Evolutionary conservation across 1,140 invertebrate genomes (phyloP), one percentile per base, ranked within the genome.

Genomic region (Drosophila prosaltans): DNA sequence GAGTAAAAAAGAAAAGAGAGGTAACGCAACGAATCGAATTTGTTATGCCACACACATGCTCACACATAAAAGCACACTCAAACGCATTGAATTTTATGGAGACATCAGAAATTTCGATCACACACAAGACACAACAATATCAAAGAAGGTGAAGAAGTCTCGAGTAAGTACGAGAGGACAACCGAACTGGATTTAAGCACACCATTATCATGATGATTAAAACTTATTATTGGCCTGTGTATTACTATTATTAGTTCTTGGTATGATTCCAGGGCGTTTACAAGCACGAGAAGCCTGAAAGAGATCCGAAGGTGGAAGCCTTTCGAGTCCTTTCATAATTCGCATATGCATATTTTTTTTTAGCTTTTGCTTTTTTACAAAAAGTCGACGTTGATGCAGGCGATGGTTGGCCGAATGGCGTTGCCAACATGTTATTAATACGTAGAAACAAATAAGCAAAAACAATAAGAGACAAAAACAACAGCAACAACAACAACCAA

Each of bases 371-470:
- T 16, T 8, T 9, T 9, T 24, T 24, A 11, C 10, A 32, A 7
- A 61, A 9, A 21, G 16, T 41, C 58, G 11, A 30, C 57, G 8
- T 41, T 45, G 54, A 69, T 88, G 79, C 83, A 83, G 80, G 73
- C 83, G 78, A 71, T 84, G 71, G 75, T 26, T 9, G 51, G 51
- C 10, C 64, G 69, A 72, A 67, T 72, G 69, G 69, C 55, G 57
- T 7, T 79, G 45, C 79, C 72, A 88, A 88, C 83, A 89, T 88
- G 83, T 88, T 88, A 88, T 88, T 88, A 88, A 88, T 88, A 89
- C 83, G 83, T 88, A 88, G 83, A 88, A 88, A 88, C 83, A 89
- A 88, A 88, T 88, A 88, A 88, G 83, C 83, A 88, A 88, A 88
- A 88, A 88, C 83, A 88, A 88, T 88, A 88, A 88, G 65, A 83